phyloP scores from a whole-genome alignment of 2,797 vertebrate species.

The Euphonia xanthogaster region DNA sequence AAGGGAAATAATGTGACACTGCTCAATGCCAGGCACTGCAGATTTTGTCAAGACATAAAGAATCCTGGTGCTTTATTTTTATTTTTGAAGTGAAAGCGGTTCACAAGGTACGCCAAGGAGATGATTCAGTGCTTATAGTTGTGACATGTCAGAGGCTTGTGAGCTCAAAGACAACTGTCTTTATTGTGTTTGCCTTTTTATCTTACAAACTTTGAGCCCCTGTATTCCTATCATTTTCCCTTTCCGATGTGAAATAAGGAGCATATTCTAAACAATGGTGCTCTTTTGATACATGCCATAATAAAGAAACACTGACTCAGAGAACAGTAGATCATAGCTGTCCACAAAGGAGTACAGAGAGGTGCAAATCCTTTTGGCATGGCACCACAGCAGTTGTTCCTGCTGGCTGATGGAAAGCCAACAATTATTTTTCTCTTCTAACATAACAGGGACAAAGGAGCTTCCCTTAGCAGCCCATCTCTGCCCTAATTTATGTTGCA shows the following conservation, averaged over 20 bases:
- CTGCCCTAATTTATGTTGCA: conserved; percentile 33
- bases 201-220: conserved; percentile 56
- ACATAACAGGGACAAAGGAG: conserved; percentile 21
- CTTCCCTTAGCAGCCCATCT: conserved; percentile 20
- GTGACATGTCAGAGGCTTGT: conserved; percentile 53
- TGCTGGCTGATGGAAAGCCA: conserved; percentile 44
- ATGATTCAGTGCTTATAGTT: conserved; percentile 52
- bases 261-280: conserved; percentile 59
- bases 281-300: conserved; percentile 45
- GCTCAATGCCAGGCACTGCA: neutral
- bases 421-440: conserved; percentile 61
- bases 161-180: conserved; percentile 59
- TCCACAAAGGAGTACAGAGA: conserved; percentile 56
- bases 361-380: conserved; percentile 59
- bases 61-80: conserved; percentile 24
- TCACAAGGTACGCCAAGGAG: conserved; percentile 43
- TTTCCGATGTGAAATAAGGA: conserved; percentile 35
- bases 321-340: conserved; percentile 51
- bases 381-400: conserved; percentile 30
- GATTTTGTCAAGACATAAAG: conserved; percentile 35
- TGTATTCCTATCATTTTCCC: conserved; percentile 40
- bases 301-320: conserved; percentile 43
- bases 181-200: conserved; percentile 66
- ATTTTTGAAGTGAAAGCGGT: conserved; percentile 60
- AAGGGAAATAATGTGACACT: conserved; percentile 5